Evolutionary conservation across 2,797 vertebrate species (phyloP), one percentile per base, ranked within the genome.

Genomic region (Chelonia mydas): DNA sequence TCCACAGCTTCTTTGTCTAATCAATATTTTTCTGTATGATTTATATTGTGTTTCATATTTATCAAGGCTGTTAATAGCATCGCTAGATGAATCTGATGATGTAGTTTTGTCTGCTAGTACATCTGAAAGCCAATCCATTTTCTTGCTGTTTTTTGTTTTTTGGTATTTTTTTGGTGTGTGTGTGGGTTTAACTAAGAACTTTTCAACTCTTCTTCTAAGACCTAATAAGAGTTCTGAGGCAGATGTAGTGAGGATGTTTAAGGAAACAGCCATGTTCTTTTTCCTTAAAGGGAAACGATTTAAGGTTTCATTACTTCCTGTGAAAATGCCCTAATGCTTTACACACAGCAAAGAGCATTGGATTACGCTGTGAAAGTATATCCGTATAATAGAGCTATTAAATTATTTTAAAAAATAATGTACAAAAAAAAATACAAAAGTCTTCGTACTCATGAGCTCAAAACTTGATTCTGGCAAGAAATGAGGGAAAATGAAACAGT

Each of bases 401-500:
- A 49, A 49, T 31, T 49, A 28, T 77, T 49, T 25, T 10, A 8
- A 77, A 72, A 65, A 31, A 31, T 59, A 28, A 33, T 61, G 25
- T 54, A 54, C 54, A 54, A 54, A 25, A 27, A n/a, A n/a, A 41
- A 23, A 23, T 6, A 23, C 1, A 72, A 5, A 41, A 19, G n/a
- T 37, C 19, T 2, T 72, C 21, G 41, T 23, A 41, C 19, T 72
- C n/a, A 11, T 68, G n/a, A 41, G 10, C n/a, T 72, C 68, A 81
- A 10, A 95, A 90, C 53, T 74, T 13, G 55, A 88, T 85, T 96
- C 85, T 89, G 6, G 45, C 57, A 55, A 84, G 86, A 94, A 83
- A 33, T 88, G 45, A 79, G 90, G 88, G 53, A 81, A 59, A 77
- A 33, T 78, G 88, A 89, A 88, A 55, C 85, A 92, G 80, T 51